Conservation (phyloP, 2,888 invertebrate genomes). For the Helleia helle region DNA sequence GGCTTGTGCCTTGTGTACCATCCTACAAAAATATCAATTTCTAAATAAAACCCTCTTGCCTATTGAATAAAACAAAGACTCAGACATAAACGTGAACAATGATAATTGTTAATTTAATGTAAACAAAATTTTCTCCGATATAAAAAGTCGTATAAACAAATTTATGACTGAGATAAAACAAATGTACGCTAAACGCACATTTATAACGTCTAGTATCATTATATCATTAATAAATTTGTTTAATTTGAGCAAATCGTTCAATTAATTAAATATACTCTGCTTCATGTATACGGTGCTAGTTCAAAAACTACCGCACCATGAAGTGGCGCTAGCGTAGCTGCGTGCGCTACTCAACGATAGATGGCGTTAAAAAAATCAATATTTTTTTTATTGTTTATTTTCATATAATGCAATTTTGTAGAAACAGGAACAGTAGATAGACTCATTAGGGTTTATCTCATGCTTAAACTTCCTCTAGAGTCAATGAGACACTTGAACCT, state of each 20-base stretch:
- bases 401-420: too few relatives aligned
- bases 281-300: constrained; percentile 39
- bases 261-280: constrained; percentile 40
- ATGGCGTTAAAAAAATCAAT: constrained; percentile 37
- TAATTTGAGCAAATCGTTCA: constrained; percentile 54
- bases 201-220: background rate
- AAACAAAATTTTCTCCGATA: too few relatives aligned
- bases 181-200: background rate
- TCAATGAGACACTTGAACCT: too few relatives aligned
- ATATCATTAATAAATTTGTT: constrained; percentile 48
- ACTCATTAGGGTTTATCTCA: too few relatives aligned
- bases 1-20: too few relatives aligned
- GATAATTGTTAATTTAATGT: too few relatives aligned
- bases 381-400: background rate
- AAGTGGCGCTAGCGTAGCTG: constrained; percentile 30
- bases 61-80: too few relatives aligned
- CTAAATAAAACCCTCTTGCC: too few relatives aligned
- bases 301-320: constrained; percentile 33
- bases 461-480: too few relatives aligned
- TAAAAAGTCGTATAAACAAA: background rate
- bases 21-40: too few relatives aligned
- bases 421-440: too few relatives aligned
- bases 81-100: too few relatives aligned
- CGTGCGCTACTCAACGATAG: constrained; percentile 51
- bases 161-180: background rate